These are phyloP conservation scores for Dexiosoma caninum DNA, from an alignment of 2,888 invertebrate genomes.

Conservation along the genomic window DNA sequence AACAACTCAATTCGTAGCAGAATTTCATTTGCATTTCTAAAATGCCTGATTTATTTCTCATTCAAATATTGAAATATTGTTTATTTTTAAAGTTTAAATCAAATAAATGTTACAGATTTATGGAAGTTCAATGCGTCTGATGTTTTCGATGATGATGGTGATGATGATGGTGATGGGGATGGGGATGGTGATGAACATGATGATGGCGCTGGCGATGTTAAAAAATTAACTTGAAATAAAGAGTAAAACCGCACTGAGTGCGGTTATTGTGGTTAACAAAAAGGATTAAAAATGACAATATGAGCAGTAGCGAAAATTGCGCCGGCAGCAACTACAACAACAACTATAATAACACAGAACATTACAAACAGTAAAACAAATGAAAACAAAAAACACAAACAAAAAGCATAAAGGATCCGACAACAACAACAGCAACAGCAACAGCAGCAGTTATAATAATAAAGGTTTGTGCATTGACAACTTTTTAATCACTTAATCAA, in stretches of 20 bases:
- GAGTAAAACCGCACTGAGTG: constrained; percentile 67
- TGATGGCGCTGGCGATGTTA: constrained; percentile 29
- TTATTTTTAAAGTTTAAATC: constrained; percentile 45
- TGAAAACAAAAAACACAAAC: neutral
- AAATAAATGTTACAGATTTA: constrained; percentile 56
- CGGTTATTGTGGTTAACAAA: constrained; percentile 67
- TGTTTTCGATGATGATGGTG: constrained; percentile 5
- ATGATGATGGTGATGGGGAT: neutral
- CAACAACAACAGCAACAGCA: constrained; percentile 35
- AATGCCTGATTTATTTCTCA: neutral
- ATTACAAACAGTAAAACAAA: neutral
- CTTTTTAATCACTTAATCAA: constrained; percentile 77
- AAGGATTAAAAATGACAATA: constrained; percentile 67
- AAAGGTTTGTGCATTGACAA: constrained; percentile 73
- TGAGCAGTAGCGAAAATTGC: constrained; percentile 60
- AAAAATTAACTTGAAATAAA: constrained; percentile 64
- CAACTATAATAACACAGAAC: constrained; percentile 24
- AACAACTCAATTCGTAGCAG: too few relatives aligned
- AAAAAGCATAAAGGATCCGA: constrained; percentile 26
- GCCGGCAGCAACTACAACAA: constrained; percentile 36
- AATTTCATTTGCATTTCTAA: neutral
- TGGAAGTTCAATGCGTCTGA: constrained; percentile 2
- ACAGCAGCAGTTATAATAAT: constrained; percentile 24
- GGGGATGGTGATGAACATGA: neutral
- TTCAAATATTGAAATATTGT: neutral